phyloP scores from a whole-genome alignment of 2,888 invertebrate genomes.

The Ophion costatus region DNA sequence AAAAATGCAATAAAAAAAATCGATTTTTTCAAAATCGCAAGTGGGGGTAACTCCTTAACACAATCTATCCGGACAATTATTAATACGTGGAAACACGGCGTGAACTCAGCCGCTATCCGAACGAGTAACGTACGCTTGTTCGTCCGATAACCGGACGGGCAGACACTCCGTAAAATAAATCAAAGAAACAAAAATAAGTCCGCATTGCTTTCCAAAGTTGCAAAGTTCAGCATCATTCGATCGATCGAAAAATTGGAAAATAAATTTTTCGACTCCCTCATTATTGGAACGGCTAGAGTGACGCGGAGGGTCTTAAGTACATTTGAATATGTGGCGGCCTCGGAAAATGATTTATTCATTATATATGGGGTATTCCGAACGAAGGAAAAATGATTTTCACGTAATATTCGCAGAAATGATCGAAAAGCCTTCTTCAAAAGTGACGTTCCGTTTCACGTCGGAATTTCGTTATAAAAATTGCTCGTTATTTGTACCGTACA shows the following conservation, averaged over 20 bases:
- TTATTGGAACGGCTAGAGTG: neutral
- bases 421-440: too few species aligned
- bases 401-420: neutral
- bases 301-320: neutral
- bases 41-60: too few species aligned
- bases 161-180: too few species aligned
- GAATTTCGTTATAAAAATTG: neutral
- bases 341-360: constrained; percentile 10
- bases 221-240: neutral
- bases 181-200: neutral
- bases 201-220: neutral
- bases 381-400: neutral
- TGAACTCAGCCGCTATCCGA: too few species aligned
- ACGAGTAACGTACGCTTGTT: too few species aligned
- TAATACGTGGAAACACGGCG: too few species aligned
- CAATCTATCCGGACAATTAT: too few species aligned
- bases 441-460: neutral
- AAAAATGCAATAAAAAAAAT: too few species aligned
- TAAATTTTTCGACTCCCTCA: neutral
- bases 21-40: too few species aligned
- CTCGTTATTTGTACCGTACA: neutral
- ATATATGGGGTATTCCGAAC: constrained; percentile 34
- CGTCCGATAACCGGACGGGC: too few species aligned
- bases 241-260: neutral
- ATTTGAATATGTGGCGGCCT: constrained; percentile 11